phyloP scores from a whole-genome alignment of 2,113 vertebrate genomes.

The Nicator chloris region DNA sequence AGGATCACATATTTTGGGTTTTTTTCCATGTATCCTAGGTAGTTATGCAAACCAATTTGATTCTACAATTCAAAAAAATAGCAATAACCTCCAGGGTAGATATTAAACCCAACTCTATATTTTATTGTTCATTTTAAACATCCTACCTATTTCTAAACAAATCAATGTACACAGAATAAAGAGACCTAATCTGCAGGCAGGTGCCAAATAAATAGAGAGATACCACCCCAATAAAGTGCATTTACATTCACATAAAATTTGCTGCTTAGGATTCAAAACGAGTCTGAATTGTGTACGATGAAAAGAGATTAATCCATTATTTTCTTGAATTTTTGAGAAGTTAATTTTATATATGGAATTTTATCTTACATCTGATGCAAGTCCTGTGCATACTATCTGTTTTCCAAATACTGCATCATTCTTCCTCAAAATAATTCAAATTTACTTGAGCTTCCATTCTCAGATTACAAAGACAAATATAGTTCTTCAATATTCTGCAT shows the following conservation, averaged over 20 bases:
- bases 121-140: background rate
- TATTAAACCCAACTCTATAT: background rate
- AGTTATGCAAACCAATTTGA: background rate
- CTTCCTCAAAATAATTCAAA: background rate
- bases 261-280: background rate
- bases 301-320: background rate
- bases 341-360: background rate
- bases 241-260: background rate
- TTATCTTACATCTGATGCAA: background rate
- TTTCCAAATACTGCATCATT: background rate
- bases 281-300: background rate
- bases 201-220: background rate
- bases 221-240: background rate
- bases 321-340: background rate
- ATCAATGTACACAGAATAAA: background rate
- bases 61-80: background rate
- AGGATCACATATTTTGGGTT: accelerated
- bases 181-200: background rate
- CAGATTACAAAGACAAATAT: background rate
- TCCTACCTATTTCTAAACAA: background rate
- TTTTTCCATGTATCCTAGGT: background rate
- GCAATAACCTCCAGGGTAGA: background rate
- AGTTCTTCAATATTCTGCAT: background rate
- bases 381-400: background rate
- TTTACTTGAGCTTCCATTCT: background rate